A percentile compares a stretch with the other conserved stretches of the same genome.
Evolutionary conservation across 1,140 invertebrate species (phyloP).

Genomic region (Temnothorax curvispinosus): DNA sequence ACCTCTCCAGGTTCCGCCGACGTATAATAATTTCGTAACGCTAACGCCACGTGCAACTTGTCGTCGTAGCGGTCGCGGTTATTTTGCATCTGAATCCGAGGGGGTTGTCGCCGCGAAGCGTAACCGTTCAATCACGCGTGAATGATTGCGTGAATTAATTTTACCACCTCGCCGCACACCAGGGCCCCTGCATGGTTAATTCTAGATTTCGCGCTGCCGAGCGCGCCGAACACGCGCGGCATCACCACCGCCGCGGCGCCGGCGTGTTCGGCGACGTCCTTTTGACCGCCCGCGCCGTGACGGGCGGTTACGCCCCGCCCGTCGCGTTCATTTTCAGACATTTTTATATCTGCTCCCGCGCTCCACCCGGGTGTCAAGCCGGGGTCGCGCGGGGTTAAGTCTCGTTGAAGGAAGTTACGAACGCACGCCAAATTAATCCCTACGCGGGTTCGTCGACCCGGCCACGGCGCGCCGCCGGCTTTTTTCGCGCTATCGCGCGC

Average conservation of each 20-base stretch:
- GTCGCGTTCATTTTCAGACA: slow-evolving; percentile 26
- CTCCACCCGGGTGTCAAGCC: slow-evolving; percentile 26
- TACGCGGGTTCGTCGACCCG: slow-evolving; percentile 47
- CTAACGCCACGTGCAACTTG: background rate
- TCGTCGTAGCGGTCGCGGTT: background rate
- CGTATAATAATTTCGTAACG: slow-evolving; percentile 10
- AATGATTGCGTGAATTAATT: slow-evolving; percentile 54
- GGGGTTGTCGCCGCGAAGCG: slow-evolving; percentile 2
- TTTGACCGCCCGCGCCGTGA: slow-evolving; percentile 4
- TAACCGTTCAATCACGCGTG: slow-evolving; percentile 52
- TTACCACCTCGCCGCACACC: slow-evolving; percentile 1
- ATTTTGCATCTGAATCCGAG: background rate
- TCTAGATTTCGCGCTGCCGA: slow-evolving; percentile 23
- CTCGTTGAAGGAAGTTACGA: slow-evolving; percentile 57
- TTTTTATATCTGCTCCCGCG: slow-evolving; percentile 35
- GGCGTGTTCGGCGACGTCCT: background rate
- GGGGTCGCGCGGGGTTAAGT: slow-evolving; percentile 48
- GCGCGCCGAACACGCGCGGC: background rate
- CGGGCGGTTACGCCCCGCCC: background rate
- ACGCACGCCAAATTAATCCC: slow-evolving; percentile 53
- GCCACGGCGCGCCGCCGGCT: slow-evolving; percentile 14
- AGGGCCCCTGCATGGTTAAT: background rate
- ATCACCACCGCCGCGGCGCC: too few species aligned
- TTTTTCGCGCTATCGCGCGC: slow-evolving; percentile 49
- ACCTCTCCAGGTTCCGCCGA: background rate